Base-by-base conservation (phyloP, 2,797 vertebrate genomes). In the Sylvia borin region DNA sequence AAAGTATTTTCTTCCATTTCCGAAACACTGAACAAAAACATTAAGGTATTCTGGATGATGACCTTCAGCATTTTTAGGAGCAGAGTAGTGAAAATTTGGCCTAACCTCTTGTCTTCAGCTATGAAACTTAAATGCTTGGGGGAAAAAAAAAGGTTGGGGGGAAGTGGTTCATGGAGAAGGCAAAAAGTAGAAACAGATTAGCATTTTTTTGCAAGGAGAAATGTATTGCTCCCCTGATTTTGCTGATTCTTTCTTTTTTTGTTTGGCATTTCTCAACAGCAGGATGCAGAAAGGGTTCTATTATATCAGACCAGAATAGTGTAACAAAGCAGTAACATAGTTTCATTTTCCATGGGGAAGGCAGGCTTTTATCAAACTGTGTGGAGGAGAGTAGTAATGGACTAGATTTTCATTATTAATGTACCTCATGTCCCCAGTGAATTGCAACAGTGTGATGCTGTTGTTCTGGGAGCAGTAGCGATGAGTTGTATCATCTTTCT, bases 321-420 rank as follows among this genome's bases (percentile, higher is more conserved):
- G 26, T 84, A 65, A 78, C 74, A 71, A 93, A 82, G 75, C 72
- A 94, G 48, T 68, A 87, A 45, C 18, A n/a, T 34, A 31, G n/a
- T 67, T 94, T 42, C n/a, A 47, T 95, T 91, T 94, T 88, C 85
- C 66, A 27, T 53, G 57, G 34, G 66, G 66, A 81, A 51, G 70
- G 64, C 66, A 92, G 62, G 88, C 79, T 95, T 92, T 90, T 86
- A 68, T 88, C 66, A 38, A 22, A 51, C 22, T 6, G 4, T 32
- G 20, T 17, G 57, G 65, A 71, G 54, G 58, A 82, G 60, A 73
- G 32, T 48, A 38, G 76, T 95, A 86, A 93, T 94, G 95, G 91
- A 82, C 92, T 92, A 60, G 90, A 53, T 84, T 60, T 95, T 91
- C 80, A 90, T 95, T 94, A 95, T 95, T 92, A 34, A 85, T 95